A percentile compares a stretch with the other conserved stretches of the same genome.
phyloP scores from a whole-genome alignment of 2,888 invertebrate genomes.

The Spicauda simplicius region DNA sequence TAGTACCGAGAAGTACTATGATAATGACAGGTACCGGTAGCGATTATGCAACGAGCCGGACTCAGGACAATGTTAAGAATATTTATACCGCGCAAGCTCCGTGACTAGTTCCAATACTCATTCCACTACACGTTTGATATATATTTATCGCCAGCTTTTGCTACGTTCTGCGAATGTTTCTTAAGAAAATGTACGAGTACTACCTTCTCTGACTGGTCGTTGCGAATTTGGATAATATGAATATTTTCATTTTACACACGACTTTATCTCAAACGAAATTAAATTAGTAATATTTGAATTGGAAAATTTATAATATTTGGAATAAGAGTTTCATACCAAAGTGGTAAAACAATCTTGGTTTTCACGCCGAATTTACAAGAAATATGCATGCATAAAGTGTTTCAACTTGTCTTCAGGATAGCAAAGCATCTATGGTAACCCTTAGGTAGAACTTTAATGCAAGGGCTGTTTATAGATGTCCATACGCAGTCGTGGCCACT shows the following conservation, averaged over 20 bases:
- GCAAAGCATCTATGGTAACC: too few relatives aligned
- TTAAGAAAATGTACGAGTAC: neutral
- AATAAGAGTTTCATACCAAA: too few relatives aligned
- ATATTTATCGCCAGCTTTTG: slow-evolving; percentile 19
- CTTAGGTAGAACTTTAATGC: too few relatives aligned
- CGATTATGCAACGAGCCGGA: slow-evolving; percentile 80
- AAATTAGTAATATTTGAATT: too few relatives aligned
- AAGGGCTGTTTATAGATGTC: too few relatives aligned
- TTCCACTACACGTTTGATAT: slow-evolving; percentile 39
- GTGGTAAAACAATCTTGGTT: too few relatives aligned
- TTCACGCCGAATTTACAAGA: too few relatives aligned
- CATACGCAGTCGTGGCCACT: too few relatives aligned
- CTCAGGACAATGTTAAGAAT: slow-evolving; percentile 72
- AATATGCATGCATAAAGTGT: too few relatives aligned
- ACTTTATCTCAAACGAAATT: too few relatives aligned
- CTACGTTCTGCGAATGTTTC: neutral
- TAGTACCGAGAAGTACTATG: slow-evolving; percentile 54
- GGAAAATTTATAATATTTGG: too few relatives aligned
- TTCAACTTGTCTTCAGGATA: too few relatives aligned
- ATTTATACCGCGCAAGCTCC: slow-evolving; percentile 59
- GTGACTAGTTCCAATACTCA: slow-evolving; percentile 63
- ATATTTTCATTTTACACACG: neutral
- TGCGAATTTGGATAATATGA: neutral
- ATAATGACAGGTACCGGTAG: slow-evolving; percentile 59
- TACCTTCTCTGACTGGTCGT: neutral